A percentile compares a stretch with the other conserved stretches of the same genome.
Evolutionary conservation across 2,113 vertebrate species (phyloP).

Genomic region (Chaetodon trifascialis): DNA sequence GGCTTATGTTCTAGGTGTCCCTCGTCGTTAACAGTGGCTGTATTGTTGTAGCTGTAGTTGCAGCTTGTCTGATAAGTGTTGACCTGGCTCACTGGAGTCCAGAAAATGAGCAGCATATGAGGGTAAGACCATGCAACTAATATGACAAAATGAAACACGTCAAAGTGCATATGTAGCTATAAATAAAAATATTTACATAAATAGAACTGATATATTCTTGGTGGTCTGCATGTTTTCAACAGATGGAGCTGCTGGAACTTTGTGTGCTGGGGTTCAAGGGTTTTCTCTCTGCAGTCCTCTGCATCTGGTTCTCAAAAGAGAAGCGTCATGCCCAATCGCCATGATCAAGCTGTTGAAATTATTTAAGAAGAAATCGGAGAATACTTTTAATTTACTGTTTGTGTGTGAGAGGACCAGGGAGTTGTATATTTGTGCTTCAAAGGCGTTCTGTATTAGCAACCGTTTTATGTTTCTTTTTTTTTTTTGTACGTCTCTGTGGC

Average conservation of each 20-base stretch:
- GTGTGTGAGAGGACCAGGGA: not conserved
- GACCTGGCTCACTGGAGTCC: not conserved
- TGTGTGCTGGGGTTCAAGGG: conserved; percentile 71
- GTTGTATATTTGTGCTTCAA: not conserved
- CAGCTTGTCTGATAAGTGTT: conserved; percentile 59
- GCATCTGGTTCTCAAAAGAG: conserved; percentile 65
- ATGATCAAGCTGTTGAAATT: conserved; percentile 13
- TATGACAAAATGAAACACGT: rapidly evolving
- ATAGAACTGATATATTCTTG: not conserved
- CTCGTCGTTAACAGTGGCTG: conserved; percentile 62
- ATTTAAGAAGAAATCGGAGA: not conserved
- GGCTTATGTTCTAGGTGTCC: conserved; percentile 65
- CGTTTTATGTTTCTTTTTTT: not conserved
- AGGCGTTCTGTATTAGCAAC: not conserved
- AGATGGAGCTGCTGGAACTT: conserved; percentile 70
- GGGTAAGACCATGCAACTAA: conserved; percentile 24
- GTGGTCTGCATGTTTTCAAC: conserved; percentile 38
- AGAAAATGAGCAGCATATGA: rapidly evolving
- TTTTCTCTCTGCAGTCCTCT: conserved; percentile 71
- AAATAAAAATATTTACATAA: not conserved
- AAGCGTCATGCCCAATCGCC: conserved; percentile 19
- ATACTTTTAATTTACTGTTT: not conserved
- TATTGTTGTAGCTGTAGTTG: conserved; percentile 49
- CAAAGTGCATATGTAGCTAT: not conserved
- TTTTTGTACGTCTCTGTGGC: conserved; percentile 5